Percentiles rank a stretch among this genome's conserved stretches.
These are phyloP conservation scores for Myotis planiceps DNA, from an alignment of 2,797 vertebrate species.

Conservation along the genomic window DNA sequence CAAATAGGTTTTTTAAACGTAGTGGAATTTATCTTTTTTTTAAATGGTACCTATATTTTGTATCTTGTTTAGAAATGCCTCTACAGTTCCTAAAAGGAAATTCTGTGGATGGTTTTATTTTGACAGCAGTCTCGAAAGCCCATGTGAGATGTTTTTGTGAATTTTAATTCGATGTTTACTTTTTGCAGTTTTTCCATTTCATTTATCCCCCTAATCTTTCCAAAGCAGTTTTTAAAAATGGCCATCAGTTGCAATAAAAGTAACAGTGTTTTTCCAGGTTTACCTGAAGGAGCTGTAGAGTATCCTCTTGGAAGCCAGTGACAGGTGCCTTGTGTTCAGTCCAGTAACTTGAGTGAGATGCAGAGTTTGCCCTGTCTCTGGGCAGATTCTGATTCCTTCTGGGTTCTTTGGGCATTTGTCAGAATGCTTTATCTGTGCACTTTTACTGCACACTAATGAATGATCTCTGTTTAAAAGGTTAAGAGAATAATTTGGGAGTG, in stretches of 20 bases:
- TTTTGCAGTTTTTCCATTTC: constrained; percentile 41
- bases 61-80: constrained; percentile 33
- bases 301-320: background rate
- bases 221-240: background rate
- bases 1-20: background rate
- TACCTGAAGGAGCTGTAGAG: background rate
- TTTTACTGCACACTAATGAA: background rate
- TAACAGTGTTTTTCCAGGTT: background rate
- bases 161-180: constrained; percentile 10
- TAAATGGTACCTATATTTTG: background rate
- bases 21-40: background rate
- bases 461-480: background rate
- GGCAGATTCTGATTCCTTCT: background rate
- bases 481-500: background rate
- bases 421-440: background rate
- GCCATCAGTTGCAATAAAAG: background rate
- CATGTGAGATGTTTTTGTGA: background rate
- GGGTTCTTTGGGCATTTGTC: background rate
- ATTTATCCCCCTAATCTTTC: background rate
- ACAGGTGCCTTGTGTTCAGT: background rate
- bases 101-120: constrained; percentile 23
- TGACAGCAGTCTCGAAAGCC: constrained; percentile 4
- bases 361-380: background rate
- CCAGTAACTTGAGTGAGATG: background rate
- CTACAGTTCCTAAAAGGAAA: background rate